Evolutionary conservation across 2,113 vertebrate genomes (phyloP), one percentile per base, ranked within the genome.

Genomic region (Polypterus senegalus): DNA sequence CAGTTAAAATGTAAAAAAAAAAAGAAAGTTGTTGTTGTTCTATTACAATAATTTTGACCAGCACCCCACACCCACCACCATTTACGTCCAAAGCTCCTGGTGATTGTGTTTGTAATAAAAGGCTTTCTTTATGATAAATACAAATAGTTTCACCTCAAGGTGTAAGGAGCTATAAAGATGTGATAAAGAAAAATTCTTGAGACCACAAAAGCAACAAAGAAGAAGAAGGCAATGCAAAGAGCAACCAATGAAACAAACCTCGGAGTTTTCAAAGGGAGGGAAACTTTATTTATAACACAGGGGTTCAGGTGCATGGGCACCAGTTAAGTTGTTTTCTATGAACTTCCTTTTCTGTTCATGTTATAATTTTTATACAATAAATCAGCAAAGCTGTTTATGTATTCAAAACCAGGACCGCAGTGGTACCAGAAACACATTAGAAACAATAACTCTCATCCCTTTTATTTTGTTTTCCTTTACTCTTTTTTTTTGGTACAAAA

Each of bases 401-500:
- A 86, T 81, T 80, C 73, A 80, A 88, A 89, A 87, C 86, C 85
- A 82, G 86, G 83, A 81, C 86, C 74, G 77, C 85, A 86, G 86
- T 78, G 88, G 88, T 86, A 90, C 87, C 88, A 83, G 71, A 83
- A 89, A 92, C 89, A 89, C 90, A 83, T 73, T 81, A 54, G 81
- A 85, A 90, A 90, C 89, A 86, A 86, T 82, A 65, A 86, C 70
- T 79, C 75, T 65, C 68, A 79, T 79, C 73, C 72, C 47, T 72
- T 79, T 78, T 79, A 79, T 65, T 64, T 73, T 55, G 59, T 43
- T 5, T 11, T 61, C 47, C 49, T 52, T 48, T 51, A 52, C 64
- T 61, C 69, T 68, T 74, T 70, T 46, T 80, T 83, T 93, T 89
- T 84, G 79, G 81, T 94, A 96, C 84, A 97, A 91, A 97, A 95